Conservation (phyloP, 2,888 invertebrate species). For the Octonoba sinensis region DNA sequence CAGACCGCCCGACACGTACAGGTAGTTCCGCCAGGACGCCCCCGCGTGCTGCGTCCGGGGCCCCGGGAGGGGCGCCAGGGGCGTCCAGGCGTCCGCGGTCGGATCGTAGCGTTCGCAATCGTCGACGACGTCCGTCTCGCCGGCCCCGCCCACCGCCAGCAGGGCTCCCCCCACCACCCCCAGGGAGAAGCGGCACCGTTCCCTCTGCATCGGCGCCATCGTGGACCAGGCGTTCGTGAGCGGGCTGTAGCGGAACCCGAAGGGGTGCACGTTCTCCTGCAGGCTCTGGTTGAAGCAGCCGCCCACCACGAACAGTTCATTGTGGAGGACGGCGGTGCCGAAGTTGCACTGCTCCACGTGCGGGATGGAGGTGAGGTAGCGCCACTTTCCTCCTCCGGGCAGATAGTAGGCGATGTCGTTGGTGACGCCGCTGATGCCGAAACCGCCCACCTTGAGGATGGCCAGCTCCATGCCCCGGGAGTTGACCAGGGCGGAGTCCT, state of each 20-base stretch:
- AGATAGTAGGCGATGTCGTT: constrained; percentile 80
- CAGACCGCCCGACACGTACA: constrained; percentile 75
- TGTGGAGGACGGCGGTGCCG: constrained; percentile 79
- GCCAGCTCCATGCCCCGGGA: constrained; percentile 80
- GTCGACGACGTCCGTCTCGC: constrained; percentile 74
- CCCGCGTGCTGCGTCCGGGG: constrained; percentile 74
- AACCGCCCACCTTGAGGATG: constrained; percentile 80
- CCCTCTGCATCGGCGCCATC: constrained; percentile 78
- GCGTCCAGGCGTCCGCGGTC: constrained; percentile 76
- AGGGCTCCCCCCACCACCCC: constrained; percentile 75
- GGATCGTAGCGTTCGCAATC: constrained; percentile 77
- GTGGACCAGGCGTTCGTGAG: constrained; percentile 78
- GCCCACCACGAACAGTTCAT: constrained; percentile 80
- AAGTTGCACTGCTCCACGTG: constrained; percentile 83
- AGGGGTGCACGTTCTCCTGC: constrained; percentile 80
- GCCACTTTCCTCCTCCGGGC: constrained; percentile 76
- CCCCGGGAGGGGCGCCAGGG: constrained; percentile 70
- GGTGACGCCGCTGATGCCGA: constrained; percentile 78
- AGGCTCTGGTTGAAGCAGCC: constrained; percentile 77
- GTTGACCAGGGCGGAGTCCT: constrained; percentile 73
- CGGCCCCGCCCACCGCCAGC: constrained; percentile 79
- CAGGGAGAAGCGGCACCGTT: constrained; percentile 78
- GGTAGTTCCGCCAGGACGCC: constrained; percentile 76
- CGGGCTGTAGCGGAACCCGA: constrained; percentile 79
- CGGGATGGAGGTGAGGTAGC: constrained; percentile 79